A percentile compares a stretch with the other conserved stretches of the same genome.
phyloP scores from a whole-genome alignment of 2,797 vertebrate species.

The Brachyrhaphis roseni region DNA sequence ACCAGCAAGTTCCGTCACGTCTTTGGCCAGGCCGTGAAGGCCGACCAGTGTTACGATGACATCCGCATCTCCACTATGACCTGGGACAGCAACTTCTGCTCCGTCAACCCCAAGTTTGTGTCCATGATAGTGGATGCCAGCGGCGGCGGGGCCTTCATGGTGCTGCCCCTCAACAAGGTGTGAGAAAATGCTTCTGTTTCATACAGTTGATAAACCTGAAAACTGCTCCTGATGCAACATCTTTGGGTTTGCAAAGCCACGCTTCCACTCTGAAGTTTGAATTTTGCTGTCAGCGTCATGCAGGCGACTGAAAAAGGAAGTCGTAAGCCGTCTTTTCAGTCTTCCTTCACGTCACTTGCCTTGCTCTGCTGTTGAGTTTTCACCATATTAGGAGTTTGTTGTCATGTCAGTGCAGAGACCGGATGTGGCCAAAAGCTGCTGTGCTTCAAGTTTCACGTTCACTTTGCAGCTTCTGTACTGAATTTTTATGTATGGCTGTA shows the following conservation, averaged over 20 bases:
- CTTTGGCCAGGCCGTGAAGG: constrained; percentile 88
- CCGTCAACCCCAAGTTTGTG: constrained; percentile 92
- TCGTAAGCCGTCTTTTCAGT: constrained; percentile 61
- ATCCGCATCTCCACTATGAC: constrained; percentile 94
- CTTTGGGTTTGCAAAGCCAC: background rate
- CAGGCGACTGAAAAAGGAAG: constrained; percentile 77
- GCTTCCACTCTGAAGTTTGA: constrained; percentile 10
- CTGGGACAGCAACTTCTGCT: constrained; percentile 94
- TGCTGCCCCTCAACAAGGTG: constrained; percentile 90
- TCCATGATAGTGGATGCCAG: constrained; percentile 94
- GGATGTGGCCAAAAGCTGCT: constrained; percentile 75
- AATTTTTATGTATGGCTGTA: constrained; percentile 3
- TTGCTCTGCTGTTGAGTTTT: constrained; percentile 66
- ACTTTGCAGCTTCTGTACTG: constrained; percentile 2
- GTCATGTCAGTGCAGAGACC: constrained; percentile 62
- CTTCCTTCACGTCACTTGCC: constrained; percentile 63
- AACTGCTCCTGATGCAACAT: background rate
- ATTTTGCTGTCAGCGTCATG: constrained; percentile 18
- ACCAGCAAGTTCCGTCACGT: constrained; percentile 93
- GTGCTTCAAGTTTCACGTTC: constrained; percentile 6
- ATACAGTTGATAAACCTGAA: constrained; percentile 18
- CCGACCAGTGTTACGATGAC: constrained; percentile 93
- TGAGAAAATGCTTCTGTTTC: background rate
- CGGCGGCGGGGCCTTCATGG: constrained; percentile 91
- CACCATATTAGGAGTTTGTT: constrained; percentile 84